Conservation (phyloP, 1,140 invertebrate genomes). For the Scaptomyza pallida region DNA sequence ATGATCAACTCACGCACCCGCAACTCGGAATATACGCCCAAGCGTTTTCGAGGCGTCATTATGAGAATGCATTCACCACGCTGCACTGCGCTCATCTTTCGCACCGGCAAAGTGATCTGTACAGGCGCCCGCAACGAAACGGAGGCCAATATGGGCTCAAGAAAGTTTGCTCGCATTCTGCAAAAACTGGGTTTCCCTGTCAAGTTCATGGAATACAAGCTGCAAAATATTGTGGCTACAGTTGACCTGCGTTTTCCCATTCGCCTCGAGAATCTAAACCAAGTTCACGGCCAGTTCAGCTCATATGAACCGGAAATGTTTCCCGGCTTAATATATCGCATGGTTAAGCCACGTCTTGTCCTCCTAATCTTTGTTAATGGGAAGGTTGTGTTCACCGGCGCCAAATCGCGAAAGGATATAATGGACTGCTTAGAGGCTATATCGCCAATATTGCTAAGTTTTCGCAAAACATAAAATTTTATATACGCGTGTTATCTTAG, state of each 20-base stretch:
- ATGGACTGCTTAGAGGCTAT: conserved; percentile 98
- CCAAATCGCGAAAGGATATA: conserved; percentile 96
- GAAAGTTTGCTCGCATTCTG: conserved; percentile 99
- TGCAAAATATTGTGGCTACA: conserved; percentile 99
- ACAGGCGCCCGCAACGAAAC: conserved; percentile 99
- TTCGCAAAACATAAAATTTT: conserved; percentile 89
- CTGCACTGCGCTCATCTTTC: conserved; percentile 98
- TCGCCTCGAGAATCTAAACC: conserved; percentile 96
- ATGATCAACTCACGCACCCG: conserved; percentile 97
- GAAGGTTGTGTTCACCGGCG: conserved; percentile 98
- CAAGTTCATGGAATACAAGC: conserved; percentile 98
- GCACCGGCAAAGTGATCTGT: conserved; percentile 99
- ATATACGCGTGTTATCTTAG: conserved; percentile 1
- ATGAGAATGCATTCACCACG: conserved; percentile 98
- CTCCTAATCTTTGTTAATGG: conserved; percentile 99
- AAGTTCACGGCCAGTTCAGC: conserved; percentile 97
- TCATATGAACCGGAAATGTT: conserved; percentile 97
- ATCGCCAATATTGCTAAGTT: conserved; percentile 98
- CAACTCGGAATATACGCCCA: conserved; percentile 99
- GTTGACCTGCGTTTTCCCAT: conserved; percentile 99
- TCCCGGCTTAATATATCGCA: conserved; percentile 98
- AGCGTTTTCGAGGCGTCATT: conserved; percentile 98
- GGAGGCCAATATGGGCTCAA: conserved; percentile 95
- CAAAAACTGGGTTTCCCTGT: conserved; percentile 99
- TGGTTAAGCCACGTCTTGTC: conserved; percentile 98